Base-by-base conservation (phyloP, 53 echinoderm and acorn worm genomes). In the Holothuria scabra region DNA sequence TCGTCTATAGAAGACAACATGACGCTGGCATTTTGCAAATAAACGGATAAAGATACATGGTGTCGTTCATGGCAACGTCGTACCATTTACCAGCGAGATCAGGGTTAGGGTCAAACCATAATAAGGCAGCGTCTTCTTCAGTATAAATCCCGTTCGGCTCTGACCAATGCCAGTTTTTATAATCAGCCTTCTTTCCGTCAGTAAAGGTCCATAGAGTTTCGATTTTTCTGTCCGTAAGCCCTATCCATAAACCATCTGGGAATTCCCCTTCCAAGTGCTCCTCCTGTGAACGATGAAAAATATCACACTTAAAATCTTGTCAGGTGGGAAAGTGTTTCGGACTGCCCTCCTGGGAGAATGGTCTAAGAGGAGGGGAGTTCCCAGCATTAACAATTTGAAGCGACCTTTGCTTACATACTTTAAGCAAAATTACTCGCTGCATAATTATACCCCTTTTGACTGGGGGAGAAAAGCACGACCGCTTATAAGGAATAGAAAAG, bases 161-260 rank as follows among this genome's bases (percentile, higher is more conserved):
- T 38, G 9, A 22, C 18, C 13, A 13, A 4, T 41, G 14, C 69
- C 69, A 69, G 9, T 32, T 32, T 14, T 10, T 16, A 32, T 38
- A 69, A 10, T 14, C 35, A 22, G 22, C 16, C 13, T 1, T 41
- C 12, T 34, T 69, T 69, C 69, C 69, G 21, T 69, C 69, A 37
- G 69, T 69, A 41, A 37, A 69, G 10, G 3, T 69, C 69, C 69
- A 69, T 22, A 69, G 31, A 18, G 19, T 18, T 20, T 69, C 69
- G 18, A 38, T 16, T 34, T 69, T 41, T 3, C 16, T 69, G 41
- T 69, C 69, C 21, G 34, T 69, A 5, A 69, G 41, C 12, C 69
- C 69, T 8, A 69, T 69, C 69, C 69, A 69, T 9, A 69, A 22
- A 34, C 69, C 69, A 52, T 52, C 2, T 8, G 2, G 6, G 41